Evolutionary conservation across 2,797 vertebrate species (phyloP).

Genomic region (Vipera ursinii): DNA sequence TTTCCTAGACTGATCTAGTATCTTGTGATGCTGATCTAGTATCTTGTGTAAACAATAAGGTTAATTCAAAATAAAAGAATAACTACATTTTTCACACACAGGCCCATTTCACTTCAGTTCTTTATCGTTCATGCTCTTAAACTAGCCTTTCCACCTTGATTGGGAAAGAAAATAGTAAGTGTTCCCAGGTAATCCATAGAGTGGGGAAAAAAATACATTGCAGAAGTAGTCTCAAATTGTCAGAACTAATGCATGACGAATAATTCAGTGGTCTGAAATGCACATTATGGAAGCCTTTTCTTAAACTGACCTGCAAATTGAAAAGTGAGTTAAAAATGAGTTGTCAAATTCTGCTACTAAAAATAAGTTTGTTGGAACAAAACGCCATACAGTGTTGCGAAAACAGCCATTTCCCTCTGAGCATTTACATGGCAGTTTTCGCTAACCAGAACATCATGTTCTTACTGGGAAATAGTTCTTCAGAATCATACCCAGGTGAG

Average conservation of each 20-base stretch:
- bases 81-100: not conserved
- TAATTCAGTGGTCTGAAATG: not conserved
- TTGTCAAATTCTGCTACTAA: not conserved
- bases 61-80: not conserved
- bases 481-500: not conserved
- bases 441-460: not conserved
- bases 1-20: not conserved
- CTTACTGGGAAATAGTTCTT: not conserved
- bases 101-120: not conserved
- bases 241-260: not conserved
- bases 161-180: not conserved
- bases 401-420: not conserved
- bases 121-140: not conserved
- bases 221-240: not conserved
- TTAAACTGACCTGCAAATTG: not conserved
- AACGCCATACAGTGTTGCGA: not conserved
- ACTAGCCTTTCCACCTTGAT: not conserved
- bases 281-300: not conserved
- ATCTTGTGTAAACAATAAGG: not conserved
- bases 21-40: not conserved
- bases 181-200: not conserved
- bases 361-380: not conserved
- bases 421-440: not conserved
- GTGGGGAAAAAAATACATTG: not conserved
- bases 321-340: not conserved